Evolutionary conservation across 2,888 invertebrate genomes (phyloP), one percentile per base, ranked within the genome.

Genomic region (Celastrina argiolus): DNA sequence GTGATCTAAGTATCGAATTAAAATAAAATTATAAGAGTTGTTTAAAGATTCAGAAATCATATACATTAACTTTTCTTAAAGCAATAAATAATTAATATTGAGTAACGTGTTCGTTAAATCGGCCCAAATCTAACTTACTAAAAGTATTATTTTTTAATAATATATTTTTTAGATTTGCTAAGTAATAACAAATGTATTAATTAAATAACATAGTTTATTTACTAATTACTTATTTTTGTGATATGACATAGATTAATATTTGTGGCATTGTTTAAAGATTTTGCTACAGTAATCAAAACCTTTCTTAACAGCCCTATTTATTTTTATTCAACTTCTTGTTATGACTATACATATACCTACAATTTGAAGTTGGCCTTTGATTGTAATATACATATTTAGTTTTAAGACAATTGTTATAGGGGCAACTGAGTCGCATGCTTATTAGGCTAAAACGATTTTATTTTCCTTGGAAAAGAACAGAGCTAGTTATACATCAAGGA

Each of bases 281-380:
- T 61, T 61, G 61, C 39, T 18, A 18, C 61, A 39, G 12, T 22
- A 22, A 61, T 36, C 61, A 61, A 61, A 61, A 61, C 61, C 61
- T 61, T 61, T 61, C 39, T 39, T 61, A 61, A 61, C 61, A 61
- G 61, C 22, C 36, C 61, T 22, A 36, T 31, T 31, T 31, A 31
- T 31, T 31, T 36, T n/a, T 10, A 18, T 61, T 61, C 61, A 39
- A 61, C 39, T 61, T 61, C 61, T 61, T 18, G 39, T 61, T 39
- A 39, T 16, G 18, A 36, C 16, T 61, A 51, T 26, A 51, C 14
- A 36, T 34, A 61, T 39, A n/a, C n/a, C n/a, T n/a, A 10, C 61
- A 61, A 39, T 61, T 61, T 39, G 61, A 61, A 61, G 61, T 61
- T 61, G 61, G 61, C 61, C 61, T 61, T 61, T 61, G 22, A 61